A percentile compares a stretch with the other conserved stretches of the same genome.
phyloP scores from a whole-genome alignment of 2,113 vertebrate genomes.

The Corythaeola cristata region DNA sequence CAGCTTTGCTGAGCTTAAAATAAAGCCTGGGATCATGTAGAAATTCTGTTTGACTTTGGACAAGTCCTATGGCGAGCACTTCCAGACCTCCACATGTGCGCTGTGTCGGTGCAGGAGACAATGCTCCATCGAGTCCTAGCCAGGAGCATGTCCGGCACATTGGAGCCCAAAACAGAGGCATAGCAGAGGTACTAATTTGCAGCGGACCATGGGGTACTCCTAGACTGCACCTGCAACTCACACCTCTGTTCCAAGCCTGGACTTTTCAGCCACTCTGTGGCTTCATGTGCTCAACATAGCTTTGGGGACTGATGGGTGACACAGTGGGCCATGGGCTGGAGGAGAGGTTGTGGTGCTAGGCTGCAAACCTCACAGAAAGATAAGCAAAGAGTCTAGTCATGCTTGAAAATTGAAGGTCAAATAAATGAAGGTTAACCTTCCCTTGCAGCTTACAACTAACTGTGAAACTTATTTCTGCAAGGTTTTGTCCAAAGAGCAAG shows the following conservation, averaged over 20 bases:
- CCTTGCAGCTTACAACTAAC: not conserved
- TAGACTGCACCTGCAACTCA: not conserved
- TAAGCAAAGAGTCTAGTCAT: not conserved
- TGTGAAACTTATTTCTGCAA: not conserved
- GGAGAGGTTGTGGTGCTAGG: not conserved
- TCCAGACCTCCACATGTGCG: not conserved
- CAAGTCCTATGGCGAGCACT: not conserved
- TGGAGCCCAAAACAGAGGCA: not conserved
- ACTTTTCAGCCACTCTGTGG: not conserved
- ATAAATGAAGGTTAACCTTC: not conserved
- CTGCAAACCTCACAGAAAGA: not conserved
- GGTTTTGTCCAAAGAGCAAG: not conserved
- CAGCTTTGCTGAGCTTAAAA: not conserved
- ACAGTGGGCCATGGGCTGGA: too few species aligned
- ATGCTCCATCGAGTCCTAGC: rapidly evolving
- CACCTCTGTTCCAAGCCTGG: not conserved
- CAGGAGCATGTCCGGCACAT: not conserved
- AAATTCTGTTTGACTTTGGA: not conserved
- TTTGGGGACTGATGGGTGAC: not conserved
- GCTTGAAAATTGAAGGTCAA: not conserved
- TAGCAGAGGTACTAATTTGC: not conserved
- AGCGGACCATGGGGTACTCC: not conserved
- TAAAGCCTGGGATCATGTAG: not conserved
- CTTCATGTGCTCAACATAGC: not conserved
- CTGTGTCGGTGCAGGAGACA: not conserved